A percentile compares a stretch with the other conserved stretches of the same genome.
These are phyloP conservation scores for Tolypeutes matacus DNA, from an alignment of 2,797 vertebrate species.

Conservation along the genomic window DNA sequence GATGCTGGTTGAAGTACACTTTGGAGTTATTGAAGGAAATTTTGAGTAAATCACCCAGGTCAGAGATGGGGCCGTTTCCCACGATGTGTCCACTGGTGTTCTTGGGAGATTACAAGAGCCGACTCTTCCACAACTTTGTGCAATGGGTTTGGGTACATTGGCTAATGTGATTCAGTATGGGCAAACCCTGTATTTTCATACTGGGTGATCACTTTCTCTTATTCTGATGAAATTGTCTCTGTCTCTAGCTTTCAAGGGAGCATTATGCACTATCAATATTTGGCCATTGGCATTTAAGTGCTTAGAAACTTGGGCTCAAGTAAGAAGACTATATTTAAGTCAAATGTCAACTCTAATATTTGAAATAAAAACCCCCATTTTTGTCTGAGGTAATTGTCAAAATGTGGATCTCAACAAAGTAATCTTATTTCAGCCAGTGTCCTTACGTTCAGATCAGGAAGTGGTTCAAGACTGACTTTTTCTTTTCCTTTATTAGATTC, in stretches of 20 bases:
- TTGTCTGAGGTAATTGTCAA: slow-evolving; percentile 66
- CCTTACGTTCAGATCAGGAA: slow-evolving; percentile 58
- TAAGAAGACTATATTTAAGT: slow-evolving; percentile 58
- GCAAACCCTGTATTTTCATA: background rate
- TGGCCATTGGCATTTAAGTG: background rate
- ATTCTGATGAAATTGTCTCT: slow-evolving; percentile 42
- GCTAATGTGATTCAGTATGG: background rate
- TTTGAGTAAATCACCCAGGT: background rate
- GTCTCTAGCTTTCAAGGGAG: background rate
- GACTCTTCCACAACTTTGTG: background rate
- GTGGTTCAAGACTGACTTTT: slow-evolving; percentile 63
- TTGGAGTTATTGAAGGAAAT: background rate
- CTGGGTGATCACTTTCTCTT: background rate
- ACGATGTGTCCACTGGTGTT: background rate
- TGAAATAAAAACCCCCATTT: slow-evolving; percentile 52
- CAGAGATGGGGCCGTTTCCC: background rate
- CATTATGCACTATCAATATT: background rate
- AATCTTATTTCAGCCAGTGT: slow-evolving; percentile 55
- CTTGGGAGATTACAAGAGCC: background rate
- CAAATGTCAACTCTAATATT: slow-evolving; percentile 63
- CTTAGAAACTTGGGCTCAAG: background rate
- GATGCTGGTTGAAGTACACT: background rate
- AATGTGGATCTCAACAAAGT: slow-evolving; percentile 58
- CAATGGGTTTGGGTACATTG: background rate
- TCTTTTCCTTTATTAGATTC: slow-evolving; percentile 68